Conservation (phyloP, 2,797 vertebrate species). For the Manis javanica region DNA sequence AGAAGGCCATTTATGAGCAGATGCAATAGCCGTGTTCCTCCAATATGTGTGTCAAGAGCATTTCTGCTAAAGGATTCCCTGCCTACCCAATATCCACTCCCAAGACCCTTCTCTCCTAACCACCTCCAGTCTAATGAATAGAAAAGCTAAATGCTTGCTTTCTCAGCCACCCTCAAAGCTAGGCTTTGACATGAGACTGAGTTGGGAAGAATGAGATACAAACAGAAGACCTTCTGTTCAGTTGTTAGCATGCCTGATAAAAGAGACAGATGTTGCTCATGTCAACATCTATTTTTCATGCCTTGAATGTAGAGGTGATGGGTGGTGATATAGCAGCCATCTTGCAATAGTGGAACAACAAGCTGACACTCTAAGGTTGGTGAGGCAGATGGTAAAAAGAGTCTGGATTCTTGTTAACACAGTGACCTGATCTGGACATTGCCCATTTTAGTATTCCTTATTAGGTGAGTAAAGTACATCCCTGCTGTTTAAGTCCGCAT, state of each 20-base stretch:
- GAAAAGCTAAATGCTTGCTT: background rate
- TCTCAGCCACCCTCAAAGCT: background rate
- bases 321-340: background rate
- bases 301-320: background rate
- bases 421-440: background rate
- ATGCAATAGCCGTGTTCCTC: background rate
- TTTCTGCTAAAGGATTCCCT: background rate
- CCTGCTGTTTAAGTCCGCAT: background rate
- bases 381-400: background rate
- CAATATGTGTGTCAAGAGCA: background rate
- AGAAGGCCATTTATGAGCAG: background rate
- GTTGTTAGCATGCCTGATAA: slow-evolving; percentile 21
- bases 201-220: background rate
- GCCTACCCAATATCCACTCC: background rate
- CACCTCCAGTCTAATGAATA: background rate
- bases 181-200: background rate
- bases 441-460: background rate
- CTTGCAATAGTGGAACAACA: background rate
- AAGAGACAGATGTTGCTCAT: background rate
- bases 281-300: background rate
- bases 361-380: background rate
- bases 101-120: background rate
- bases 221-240: background rate
- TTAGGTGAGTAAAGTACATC: background rate
- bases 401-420: background rate